phyloP scores from a whole-genome alignment of 2,113 vertebrate species.

The Crotalus helleri region DNA sequence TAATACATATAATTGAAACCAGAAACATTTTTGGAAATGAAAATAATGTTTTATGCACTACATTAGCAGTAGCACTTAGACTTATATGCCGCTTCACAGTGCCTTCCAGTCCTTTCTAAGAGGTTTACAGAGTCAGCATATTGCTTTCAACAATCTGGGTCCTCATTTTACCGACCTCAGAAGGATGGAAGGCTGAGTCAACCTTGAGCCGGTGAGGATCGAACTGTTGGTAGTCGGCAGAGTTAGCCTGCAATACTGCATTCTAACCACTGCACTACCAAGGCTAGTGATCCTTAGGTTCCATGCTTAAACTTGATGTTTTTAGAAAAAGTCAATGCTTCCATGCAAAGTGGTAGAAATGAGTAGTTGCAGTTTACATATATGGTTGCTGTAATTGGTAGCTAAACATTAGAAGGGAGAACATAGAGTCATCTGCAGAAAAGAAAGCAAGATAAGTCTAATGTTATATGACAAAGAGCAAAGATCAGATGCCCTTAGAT shows the following conservation, averaged over 20 bases:
- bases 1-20: background rate
- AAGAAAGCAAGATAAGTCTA: background rate
- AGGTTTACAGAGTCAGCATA: no score
- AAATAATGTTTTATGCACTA: background rate
- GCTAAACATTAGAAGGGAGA: background rate
- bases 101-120: no score
- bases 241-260: no score
- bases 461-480: background rate
- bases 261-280: no score
- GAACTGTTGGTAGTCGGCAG: no score
- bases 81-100: no score
- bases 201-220: no score
- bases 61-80: background rate
- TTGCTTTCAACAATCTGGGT: no score
- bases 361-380: background rate
- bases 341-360: no score
- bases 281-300: background rate
- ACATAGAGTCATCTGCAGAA: background rate
- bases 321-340: background rate
- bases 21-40: background rate
- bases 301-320: background rate
- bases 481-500: background rate
- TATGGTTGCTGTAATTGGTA: background rate
- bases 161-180: no score
- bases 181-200: no score